Percentiles rank a stretch among this genome's conserved stretches.
These are phyloP conservation scores for Mormyrops attenuatus DNA, from an alignment of 2,797 vertebrate genomes.

Conservation along the genomic window DNA sequence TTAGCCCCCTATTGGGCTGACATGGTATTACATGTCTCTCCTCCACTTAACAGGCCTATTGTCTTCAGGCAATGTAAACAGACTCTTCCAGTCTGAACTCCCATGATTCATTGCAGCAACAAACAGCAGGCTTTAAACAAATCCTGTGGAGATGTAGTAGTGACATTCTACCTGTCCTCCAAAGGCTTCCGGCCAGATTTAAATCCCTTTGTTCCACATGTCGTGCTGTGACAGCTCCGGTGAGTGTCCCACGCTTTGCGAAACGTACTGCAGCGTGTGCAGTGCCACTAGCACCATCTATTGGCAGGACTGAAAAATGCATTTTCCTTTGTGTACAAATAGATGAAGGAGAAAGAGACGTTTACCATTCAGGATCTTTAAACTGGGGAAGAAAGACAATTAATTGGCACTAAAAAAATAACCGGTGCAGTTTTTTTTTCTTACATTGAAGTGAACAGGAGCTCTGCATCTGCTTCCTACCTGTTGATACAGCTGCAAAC, in stretches of 20 bases:
- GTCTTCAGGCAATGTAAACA: not conserved
- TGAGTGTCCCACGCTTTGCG: not conserved
- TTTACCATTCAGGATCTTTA: not conserved
- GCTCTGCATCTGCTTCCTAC: not conserved
- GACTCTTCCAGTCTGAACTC: not conserved
- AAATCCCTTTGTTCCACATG: not conserved
- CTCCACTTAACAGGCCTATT: not conserved
- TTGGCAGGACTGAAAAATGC: not conserved
- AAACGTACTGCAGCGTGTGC: not conserved
- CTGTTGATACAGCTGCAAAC: not conserved
- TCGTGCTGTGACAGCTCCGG: not conserved
- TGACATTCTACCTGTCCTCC: not conserved
- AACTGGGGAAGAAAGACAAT: not conserved
- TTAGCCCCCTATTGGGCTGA: not conserved
- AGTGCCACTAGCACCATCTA: not conserved
- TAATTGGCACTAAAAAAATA: not conserved
- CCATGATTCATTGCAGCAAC: not conserved
- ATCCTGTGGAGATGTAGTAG: not conserved
- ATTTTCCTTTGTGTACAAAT: not conserved
- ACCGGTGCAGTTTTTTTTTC: not conserved
- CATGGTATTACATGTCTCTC: not conserved
- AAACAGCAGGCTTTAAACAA: not conserved
- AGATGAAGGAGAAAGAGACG: not conserved
- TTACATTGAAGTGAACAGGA: not conserved
- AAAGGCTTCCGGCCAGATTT: not conserved